Evolutionary conservation across 1,140 invertebrate genomes (phyloP).

Genomic region (Drosophila kikkawai): DNA sequence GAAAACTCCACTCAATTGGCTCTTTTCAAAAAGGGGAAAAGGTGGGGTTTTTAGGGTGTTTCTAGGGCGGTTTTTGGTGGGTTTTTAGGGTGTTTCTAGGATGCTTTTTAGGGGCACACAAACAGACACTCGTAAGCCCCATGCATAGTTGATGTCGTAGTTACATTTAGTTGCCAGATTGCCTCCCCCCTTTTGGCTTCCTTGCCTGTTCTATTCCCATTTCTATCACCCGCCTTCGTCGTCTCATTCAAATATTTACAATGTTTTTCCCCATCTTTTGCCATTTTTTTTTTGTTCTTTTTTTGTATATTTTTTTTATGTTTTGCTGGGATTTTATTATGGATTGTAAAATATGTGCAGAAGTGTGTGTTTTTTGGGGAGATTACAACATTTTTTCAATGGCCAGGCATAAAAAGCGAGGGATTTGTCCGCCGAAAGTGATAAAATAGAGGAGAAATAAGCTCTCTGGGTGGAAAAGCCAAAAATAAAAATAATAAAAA

Average conservation of each 20-base stretch:
- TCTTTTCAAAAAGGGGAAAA: neutral
- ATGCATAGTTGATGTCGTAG: conserved; percentile 55
- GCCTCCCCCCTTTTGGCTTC: neutral
- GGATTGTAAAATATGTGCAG: conserved; percentile 52
- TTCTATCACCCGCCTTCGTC: conserved; percentile 23
- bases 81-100: neutral
- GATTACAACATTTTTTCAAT: conserved; percentile 51
- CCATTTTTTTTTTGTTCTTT: neutral
- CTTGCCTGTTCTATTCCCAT: conserved; percentile 21
- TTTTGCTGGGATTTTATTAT: conserved; percentile 36
- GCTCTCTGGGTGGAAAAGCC: conserved; percentile 22
- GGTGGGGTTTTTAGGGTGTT: neutral
- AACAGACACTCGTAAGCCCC: conserved; percentile 39
- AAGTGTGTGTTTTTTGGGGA: conserved; percentile 34
- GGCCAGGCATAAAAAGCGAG: conserved; percentile 44
- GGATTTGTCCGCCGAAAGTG: conserved; percentile 48
- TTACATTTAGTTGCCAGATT: conserved; percentile 45
- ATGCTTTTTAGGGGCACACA: neutral
- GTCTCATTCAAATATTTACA: conserved; percentile 59
- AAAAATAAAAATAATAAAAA: conserved; percentile 10
- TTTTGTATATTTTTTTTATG: conserved; percentile 11
- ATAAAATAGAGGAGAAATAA: conserved; percentile 50
- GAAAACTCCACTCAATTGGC: conserved; percentile 46
- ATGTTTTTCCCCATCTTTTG: conserved; percentile 39
- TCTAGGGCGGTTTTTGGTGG: neutral